Evolutionary conservation across 2,113 vertebrate species (phyloP).

Genomic region (Tychaedon coryphoeus): DNA sequence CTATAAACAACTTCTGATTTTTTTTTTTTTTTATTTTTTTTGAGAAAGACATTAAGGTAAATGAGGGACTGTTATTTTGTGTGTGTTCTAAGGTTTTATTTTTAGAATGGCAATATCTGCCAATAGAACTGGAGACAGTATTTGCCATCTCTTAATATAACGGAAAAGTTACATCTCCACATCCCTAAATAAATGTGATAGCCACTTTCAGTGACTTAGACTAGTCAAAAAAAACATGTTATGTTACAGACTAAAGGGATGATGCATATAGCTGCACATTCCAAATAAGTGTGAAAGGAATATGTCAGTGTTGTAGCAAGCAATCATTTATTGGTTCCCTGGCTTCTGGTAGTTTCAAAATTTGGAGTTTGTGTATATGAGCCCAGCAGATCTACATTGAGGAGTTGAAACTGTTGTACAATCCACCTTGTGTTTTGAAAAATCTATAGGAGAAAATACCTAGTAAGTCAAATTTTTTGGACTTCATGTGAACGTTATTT

Average conservation of each 20-base stretch:
- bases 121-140: background rate
- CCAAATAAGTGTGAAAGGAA: background rate
- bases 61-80: background rate
- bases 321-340: background rate
- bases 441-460: background rate
- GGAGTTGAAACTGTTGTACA: background rate
- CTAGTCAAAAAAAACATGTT: background rate
- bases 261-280: background rate
- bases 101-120: background rate
- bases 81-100: background rate
- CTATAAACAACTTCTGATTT: fast-evolving
- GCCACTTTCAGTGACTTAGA: background rate
- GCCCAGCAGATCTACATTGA: background rate
- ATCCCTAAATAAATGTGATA: background rate
- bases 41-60: background rate
- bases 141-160: background rate
- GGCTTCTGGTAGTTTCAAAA: background rate
- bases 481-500: background rate
- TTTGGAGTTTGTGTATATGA: background rate
- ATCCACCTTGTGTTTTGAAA: background rate
- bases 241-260: background rate
- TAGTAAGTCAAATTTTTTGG: background rate
- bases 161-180: background rate
- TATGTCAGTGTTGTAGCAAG: background rate
- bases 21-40: background rate